Base-by-base conservation (phyloP, 2,888 invertebrate species). In the Drosophila nigricruria region DNA sequence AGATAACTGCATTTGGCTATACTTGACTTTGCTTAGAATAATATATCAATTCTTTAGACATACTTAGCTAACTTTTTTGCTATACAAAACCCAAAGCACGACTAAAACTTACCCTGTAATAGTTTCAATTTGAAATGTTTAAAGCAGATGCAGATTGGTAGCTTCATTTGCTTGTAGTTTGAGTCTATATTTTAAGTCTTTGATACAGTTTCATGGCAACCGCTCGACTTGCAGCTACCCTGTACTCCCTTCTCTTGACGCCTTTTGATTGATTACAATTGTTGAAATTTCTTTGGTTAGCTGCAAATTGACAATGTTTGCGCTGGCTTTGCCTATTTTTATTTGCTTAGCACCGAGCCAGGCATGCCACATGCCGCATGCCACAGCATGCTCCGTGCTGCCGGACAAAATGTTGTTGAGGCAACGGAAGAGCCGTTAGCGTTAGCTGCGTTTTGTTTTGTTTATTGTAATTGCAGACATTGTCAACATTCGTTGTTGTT, bases 381-480 rank as follows among this genome's bases (percentile, higher is more conserved):
- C 25, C 53, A 30, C 30, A 50, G n/a, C 27, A 5, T 47, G 27
- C 23, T 34, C 10, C 30, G 16, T 27, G 10, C 14, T 14, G 25
- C 47, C 47, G 25, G 45, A 38, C 27, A 20, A 58, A 25, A 49
- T 42, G 23, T 25, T 56, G 57, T 20, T 43, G 53, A 43, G 50
- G 36, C 56, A 36, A 38, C 75, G 77, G 77, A 73, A 70, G 49
- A 57, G 70, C 74, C 79, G 64, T 66, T 73, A 70, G 87, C 84
- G 83, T 81, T 87, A 71, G 76, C 70, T 87, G 88, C 88, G 82
- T 81, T 84, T 84, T 79, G 73, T 78, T 81, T 87, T 87, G 82
- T 87, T 82, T 82, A 83, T 83, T 83, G 82, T 83, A 83, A 83
- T 81, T 87, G 88, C 85, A 66, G 76, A 59, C 82, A 66, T 79